These are phyloP conservation scores for Artemisiospiza belli DNA, from an alignment of 2,113 vertebrate species.

Conservation along the genomic window DNA sequence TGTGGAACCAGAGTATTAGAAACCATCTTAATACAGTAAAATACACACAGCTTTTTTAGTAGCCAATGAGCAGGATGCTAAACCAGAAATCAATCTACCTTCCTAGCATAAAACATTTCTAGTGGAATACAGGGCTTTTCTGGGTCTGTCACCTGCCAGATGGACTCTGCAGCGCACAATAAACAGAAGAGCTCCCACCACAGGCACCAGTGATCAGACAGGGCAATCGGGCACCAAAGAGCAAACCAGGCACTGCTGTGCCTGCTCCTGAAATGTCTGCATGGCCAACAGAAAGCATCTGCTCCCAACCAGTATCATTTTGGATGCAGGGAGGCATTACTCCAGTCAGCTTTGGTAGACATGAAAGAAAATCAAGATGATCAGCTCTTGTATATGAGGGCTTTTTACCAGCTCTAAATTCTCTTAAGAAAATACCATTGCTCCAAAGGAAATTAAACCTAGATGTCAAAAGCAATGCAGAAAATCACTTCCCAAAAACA, in stretches of 20 bases:
- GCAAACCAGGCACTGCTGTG: background rate
- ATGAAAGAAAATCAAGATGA: background rate
- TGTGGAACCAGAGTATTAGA: background rate
- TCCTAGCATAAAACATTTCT: background rate
- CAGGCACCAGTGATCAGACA: background rate
- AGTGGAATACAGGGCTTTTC: background rate
- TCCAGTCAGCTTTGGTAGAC: background rate
- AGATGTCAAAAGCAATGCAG: background rate
- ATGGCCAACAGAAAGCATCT: background rate
- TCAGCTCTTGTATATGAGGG: background rate
- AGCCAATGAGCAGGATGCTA: background rate
- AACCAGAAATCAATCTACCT: background rate
- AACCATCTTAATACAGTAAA: background rate
- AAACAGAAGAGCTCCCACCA: background rate
- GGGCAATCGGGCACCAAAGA: background rate
- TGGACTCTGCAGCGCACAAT: background rate
- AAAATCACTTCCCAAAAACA: background rate
- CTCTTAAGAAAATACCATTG: background rate
- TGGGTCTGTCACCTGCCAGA: background rate
- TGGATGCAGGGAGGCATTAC: background rate
- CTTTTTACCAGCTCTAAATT: background rate
- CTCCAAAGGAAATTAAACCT: background rate
- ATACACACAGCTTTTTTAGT: background rate
- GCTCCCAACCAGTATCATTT: background rate
- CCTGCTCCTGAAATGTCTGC: background rate